phyloP scores from a whole-genome alignment of 2,113 vertebrate genomes.

The Rhinolophus sinicus region DNA sequence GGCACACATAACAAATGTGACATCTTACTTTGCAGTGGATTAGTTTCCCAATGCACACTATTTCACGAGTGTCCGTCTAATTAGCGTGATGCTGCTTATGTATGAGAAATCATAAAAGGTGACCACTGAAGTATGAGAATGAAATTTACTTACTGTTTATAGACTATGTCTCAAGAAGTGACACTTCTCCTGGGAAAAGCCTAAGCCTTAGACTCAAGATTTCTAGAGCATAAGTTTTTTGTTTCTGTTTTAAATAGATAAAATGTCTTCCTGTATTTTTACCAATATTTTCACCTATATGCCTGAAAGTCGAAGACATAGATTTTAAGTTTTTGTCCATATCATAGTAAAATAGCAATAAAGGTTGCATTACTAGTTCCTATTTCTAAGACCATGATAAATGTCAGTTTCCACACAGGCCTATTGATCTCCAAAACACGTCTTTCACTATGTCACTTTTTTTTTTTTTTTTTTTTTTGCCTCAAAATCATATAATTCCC shows the following conservation, averaged over 20 bases:
- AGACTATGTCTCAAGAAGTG: not conserved
- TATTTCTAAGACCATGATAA: not conserved
- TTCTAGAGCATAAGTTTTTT: not conserved
- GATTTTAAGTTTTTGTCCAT: not conserved
- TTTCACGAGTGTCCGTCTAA: not conserved
- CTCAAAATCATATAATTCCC: not conserved
- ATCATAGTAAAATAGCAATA: not conserved
- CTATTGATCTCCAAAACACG: not conserved
- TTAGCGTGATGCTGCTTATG: not conserved
- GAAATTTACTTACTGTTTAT: not conserved
- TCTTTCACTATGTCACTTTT: not conserved
- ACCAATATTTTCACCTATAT: not conserved
- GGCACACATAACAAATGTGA: not conserved
- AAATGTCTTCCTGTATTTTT: not conserved
- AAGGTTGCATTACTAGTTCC: not conserved
- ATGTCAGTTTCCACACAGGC: not conserved
- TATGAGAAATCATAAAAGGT: not conserved
- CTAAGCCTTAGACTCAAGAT: not conserved
- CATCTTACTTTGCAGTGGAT: not conserved
- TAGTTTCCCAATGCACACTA: not conserved
- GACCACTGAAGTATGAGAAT: rapidly evolving
- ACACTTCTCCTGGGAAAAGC: not conserved
- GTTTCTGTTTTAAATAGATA: not conserved
- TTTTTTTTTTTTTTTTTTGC: not conserved
- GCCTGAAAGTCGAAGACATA: not conserved